Evolutionary conservation across 2,888 invertebrate genomes (phyloP).

Genomic region (Notocelia uddmanniana): DNA sequence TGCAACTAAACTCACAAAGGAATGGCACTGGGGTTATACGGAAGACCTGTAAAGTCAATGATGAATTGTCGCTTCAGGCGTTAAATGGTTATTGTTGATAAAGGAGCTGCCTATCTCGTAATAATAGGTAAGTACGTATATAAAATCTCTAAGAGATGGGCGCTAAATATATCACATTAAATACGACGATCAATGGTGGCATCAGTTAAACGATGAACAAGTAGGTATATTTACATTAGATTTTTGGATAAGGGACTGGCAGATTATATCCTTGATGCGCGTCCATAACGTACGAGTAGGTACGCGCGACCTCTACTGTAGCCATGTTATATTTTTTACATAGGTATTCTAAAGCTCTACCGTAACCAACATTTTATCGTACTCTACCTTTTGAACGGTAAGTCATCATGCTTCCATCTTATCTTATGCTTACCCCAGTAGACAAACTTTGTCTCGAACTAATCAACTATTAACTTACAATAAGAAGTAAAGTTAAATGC

Average conservation of each 20-base stretch:
- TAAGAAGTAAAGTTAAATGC: constrained; percentile 18
- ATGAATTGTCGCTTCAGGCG: background rate
- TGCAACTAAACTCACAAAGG: constrained; percentile 34
- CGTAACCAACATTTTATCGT: too few relatives aligned
- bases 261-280: too few relatives aligned
- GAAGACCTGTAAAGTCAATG: background rate
- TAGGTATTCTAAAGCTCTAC: too few relatives aligned
- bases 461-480: background rate
- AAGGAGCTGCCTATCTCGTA: background rate
- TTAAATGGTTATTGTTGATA: background rate
- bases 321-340: too few relatives aligned
- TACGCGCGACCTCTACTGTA: too few relatives aligned
- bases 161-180: too few relatives aligned
- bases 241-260: background rate
- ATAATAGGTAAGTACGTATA: background rate
- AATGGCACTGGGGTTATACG: constrained; percentile 18
- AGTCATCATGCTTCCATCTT: background rate
- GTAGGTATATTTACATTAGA: background rate
- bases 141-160: too few relatives aligned
- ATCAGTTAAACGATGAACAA: too few relatives aligned
- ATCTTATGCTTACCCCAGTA: background rate
- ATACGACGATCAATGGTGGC: too few relatives aligned
- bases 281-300: too few relatives aligned
- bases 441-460: background rate
- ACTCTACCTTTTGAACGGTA: background rate